These are phyloP conservation scores for Thymallus thymallus DNA, from an alignment of 2,113 vertebrate species.

Conservation along the genomic window DNA sequence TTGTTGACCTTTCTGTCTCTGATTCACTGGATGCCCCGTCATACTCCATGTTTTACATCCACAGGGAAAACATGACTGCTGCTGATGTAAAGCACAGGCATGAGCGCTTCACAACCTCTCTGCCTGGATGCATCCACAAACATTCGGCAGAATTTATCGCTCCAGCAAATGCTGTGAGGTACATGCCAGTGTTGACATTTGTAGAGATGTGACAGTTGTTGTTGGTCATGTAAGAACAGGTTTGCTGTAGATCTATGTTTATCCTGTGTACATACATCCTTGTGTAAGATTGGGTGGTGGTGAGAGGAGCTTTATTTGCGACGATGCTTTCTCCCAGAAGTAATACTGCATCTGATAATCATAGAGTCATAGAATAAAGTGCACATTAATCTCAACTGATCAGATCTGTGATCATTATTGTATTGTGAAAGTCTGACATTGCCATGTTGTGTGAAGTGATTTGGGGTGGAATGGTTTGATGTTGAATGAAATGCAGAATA, in stretches of 20 bases:
- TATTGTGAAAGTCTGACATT: neutral
- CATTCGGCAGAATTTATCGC: conserved; percentile 51
- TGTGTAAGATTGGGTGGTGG: neutral
- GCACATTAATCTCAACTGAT: neutral
- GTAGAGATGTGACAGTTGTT: conserved; percentile 36
- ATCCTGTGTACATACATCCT: neutral
- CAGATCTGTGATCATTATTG: neutral
- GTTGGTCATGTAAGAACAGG: conserved; percentile 15
- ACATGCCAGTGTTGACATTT: conserved; percentile 19
- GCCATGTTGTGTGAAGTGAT: neutral
- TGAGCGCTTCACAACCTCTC: conserved; percentile 38
- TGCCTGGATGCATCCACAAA: conserved; percentile 51
- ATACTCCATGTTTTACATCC: conserved; percentile 30
- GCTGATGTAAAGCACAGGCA: conserved; percentile 52
- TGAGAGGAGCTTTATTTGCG: neutral
- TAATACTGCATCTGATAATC: neutral
- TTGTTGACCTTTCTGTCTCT: conserved; percentile 34
- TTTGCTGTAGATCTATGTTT: neutral
- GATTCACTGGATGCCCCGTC: conserved; percentile 36
- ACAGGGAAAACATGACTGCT: conserved; percentile 53
- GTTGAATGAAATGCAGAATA: neutral
- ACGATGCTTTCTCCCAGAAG: neutral
- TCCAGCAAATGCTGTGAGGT: conserved; percentile 22
- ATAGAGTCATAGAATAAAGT: neutral
- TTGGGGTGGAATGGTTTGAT: neutral